Conservation (phyloP, 1,140 invertebrate species). For the Pseudobourletiella spinata region DNA sequence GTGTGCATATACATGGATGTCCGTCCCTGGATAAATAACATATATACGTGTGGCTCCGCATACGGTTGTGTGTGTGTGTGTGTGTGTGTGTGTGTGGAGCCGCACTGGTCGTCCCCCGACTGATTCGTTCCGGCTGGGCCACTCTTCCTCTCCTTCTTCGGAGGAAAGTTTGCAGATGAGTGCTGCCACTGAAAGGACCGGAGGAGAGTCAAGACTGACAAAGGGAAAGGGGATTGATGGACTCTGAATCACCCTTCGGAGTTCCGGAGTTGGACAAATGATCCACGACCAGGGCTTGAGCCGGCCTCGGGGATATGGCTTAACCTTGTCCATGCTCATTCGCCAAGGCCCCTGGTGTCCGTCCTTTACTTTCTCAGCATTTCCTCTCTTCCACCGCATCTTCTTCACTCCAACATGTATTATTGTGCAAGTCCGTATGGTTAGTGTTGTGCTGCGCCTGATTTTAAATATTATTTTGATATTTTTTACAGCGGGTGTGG, state of each 20-base stretch:
- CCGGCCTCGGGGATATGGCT: neutral
- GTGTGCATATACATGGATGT: too few species aligned
- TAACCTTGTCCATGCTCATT: neutral
- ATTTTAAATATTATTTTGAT: too few species aligned
- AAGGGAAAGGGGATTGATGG: constrained; percentile 33
- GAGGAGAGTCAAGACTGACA: constrained; percentile 20
- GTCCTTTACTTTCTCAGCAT: neutral
- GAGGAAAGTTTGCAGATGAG: constrained; percentile 33
- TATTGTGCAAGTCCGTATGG: too few species aligned
- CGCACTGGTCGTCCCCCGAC: too few species aligned
- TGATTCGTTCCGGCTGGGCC: too few species aligned
- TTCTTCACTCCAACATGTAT: neutral
- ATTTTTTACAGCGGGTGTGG: too few species aligned
- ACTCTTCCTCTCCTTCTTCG: too few species aligned
- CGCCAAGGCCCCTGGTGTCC: neutral
- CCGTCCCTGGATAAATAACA: too few species aligned
- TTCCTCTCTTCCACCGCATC: neutral
- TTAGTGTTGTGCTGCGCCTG: too few species aligned
- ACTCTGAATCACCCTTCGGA: constrained; percentile 33
- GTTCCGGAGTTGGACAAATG: constrained; percentile 34
- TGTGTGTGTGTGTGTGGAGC: too few species aligned
- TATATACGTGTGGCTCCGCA: too few species aligned
- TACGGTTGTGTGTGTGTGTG: too few species aligned
- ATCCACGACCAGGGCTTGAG: constrained; percentile 6
- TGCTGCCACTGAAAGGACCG: constrained; percentile 5